A percentile compares a stretch with the other conserved stretches of the same genome.
Evolutionary conservation across 2,888 invertebrate genomes (phyloP).

Genomic region (Heliconius ismenius): DNA sequence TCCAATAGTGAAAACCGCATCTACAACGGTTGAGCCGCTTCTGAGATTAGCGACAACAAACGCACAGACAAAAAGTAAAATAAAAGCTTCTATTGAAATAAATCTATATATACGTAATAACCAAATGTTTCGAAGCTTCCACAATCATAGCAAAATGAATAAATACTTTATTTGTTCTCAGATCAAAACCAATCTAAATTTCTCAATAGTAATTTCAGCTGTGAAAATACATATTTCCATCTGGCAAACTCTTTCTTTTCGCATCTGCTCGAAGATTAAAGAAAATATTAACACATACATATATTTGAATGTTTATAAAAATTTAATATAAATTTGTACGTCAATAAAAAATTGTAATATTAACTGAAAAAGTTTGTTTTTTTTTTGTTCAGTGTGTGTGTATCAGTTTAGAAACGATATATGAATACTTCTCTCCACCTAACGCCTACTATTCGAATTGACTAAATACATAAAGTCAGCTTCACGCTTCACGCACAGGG

Average conservation of each 20-base stretch:
- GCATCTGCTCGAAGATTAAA: conserved; percentile 13
- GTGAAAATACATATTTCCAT: conserved; percentile 16
- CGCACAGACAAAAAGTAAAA: too few relatives aligned
- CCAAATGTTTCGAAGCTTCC: neutral
- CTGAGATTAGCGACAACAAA: too few relatives aligned
- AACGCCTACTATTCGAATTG: too few relatives aligned
- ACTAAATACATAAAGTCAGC: too few relatives aligned
- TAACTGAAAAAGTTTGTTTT: neutral
- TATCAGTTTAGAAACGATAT: neutral
- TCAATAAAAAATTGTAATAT: neutral
- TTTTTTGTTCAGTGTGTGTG: too few relatives aligned
- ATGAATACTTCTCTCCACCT: too few relatives aligned
- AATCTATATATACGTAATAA: neutral
- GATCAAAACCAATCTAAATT: conserved; percentile 12
- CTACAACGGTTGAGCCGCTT: too few relatives aligned
- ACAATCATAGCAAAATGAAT: neutral
- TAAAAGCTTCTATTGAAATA: neutral
- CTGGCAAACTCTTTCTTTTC: neutral
- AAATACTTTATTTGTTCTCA: conserved; percentile 20
- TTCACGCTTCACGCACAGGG: too few relatives aligned
- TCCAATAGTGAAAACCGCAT: too few relatives aligned
- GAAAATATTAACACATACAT: neutral
- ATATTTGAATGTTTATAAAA: neutral
- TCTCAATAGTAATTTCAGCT: conserved; percentile 21
- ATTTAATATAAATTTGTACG: neutral